A percentile compares a stretch with the other conserved stretches of the same genome.
phyloP scores from a whole-genome alignment of 2,113 vertebrate species.

The Calypte anna region DNA sequence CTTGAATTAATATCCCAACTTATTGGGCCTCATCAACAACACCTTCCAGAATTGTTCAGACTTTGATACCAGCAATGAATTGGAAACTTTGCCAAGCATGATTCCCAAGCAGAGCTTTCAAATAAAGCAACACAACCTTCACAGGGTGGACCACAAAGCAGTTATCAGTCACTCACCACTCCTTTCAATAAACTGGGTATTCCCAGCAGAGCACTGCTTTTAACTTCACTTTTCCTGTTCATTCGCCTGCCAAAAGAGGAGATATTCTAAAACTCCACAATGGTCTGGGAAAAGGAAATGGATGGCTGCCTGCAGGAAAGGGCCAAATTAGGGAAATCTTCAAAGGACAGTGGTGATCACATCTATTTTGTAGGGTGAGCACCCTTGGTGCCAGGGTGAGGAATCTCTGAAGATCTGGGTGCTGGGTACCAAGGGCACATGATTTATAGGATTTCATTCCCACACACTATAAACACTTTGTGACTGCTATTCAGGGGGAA shows the following conservation, averaged over 20 bases:
- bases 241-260: not conserved
- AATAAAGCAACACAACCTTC: slow-evolving; percentile 5
- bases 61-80: not conserved
- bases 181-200: not conserved
- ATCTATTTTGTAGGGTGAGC: not conserved
- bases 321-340: not conserved
- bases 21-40: not conserved
- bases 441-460: not conserved
- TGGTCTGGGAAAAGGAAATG: not conserved
- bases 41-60: not conserved
- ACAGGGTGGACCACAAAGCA: not conserved
- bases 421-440: not conserved
- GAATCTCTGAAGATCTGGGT: not conserved
- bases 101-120: not conserved
- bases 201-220: slow-evolving; percentile 16
- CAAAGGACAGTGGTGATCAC: not conserved
- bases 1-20: not conserved
- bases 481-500: not conserved
- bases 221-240: slow-evolving; percentile 38
- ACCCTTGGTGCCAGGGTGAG: not conserved
- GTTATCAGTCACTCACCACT: not conserved
- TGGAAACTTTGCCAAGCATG: not conserved
- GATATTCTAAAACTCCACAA: not conserved
- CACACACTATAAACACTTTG: not conserved
- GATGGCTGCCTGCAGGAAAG: not conserved